Base-by-base conservation (phyloP, 2,113 vertebrate genomes). In the Eubucco bourcierii region DNA sequence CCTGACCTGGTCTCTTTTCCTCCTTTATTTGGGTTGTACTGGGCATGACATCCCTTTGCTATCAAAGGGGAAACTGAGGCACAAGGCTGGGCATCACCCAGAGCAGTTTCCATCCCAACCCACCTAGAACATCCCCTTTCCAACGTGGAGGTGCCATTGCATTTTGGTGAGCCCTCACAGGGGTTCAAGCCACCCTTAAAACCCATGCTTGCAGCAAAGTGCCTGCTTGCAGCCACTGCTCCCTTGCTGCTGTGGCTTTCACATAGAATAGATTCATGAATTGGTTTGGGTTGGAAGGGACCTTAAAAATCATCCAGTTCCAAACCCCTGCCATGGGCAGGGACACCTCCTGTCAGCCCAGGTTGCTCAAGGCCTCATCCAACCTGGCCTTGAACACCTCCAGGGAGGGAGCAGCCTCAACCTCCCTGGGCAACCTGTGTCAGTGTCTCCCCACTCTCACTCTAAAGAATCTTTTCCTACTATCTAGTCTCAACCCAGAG, bases 11-110 rank as follows among this genome's bases (percentile, higher is more conserved):
- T 16, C 9, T n/a, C 10, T 85, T 67, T 18, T 8, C 10, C 8
- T 34, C 3, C 4, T 68, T 60, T 23, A 19, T 46, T 7, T 10
- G 41, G 24, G 5, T 8, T 16, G 15, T 8, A 7, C 17, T 3
- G 0, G 13, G 5, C 41, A 41, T 41, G 16, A 0, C 21, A 33
- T 5, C 39, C 10, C 37, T 24, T 6, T 21, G 53, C 73, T 41
- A 50, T 33, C 19, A 2, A 3, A 6, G 52, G 75, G 68, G 29
- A 80, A 82, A 88, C 72, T 14, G 75, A 77, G 55, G 81, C 78
- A 82, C n/a, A 2, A 58, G 15, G 20, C 0, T 1, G 56, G 23
- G 28, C 18, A 2, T 37, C 7, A 27, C 4, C 14, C 7, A 1
- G 64, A 28, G 24, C 34, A 25, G 24, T 27, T 27, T 53, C 52